These are phyloP conservation scores for Flexamia atlantica DNA, from an alignment of 2,888 invertebrate genomes.

Conservation along the genomic window DNA sequence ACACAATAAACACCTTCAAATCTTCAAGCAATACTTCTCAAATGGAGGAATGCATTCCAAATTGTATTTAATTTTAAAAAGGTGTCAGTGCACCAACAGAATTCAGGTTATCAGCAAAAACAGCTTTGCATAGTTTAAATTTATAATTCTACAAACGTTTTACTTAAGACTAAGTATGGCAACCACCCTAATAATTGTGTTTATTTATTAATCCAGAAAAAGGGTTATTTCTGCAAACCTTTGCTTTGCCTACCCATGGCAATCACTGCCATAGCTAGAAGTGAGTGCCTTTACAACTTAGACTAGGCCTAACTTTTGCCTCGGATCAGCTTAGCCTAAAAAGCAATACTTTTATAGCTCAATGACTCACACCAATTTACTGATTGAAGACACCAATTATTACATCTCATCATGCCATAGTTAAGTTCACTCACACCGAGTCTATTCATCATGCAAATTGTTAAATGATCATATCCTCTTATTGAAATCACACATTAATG, in stretches of 20 bases:
- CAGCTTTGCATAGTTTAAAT: too few relatives aligned
- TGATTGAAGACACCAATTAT: neutral
- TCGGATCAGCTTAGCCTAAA: conserved; percentile 26
- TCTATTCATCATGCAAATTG: neutral
- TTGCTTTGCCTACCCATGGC: neutral
- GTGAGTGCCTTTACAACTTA: conserved; percentile 50
- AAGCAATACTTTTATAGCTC: conserved; percentile 33
- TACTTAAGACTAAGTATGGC: too few relatives aligned
- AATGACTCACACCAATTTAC: conserved; percentile 42
- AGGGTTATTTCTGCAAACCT: conserved; percentile 27
- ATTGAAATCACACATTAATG: neutral
- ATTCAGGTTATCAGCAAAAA: too few relatives aligned
- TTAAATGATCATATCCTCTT: neutral
- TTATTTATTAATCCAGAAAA: conserved; percentile 22
- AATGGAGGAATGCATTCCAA: too few relatives aligned
- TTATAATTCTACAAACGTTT: too few relatives aligned
- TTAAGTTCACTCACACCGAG: neutral
- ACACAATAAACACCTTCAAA: too few relatives aligned
- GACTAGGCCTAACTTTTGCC: conserved; percentile 53
- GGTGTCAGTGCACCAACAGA: too few relatives aligned
- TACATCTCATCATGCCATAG: neutral
- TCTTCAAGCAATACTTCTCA: too few relatives aligned
- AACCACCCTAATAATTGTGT: too few relatives aligned
- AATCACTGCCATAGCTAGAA: conserved; percentile 48
- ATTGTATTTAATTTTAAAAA: too few relatives aligned